Conservation (phyloP, 2,797 vertebrate species). For the Staurois parvus region DNA sequence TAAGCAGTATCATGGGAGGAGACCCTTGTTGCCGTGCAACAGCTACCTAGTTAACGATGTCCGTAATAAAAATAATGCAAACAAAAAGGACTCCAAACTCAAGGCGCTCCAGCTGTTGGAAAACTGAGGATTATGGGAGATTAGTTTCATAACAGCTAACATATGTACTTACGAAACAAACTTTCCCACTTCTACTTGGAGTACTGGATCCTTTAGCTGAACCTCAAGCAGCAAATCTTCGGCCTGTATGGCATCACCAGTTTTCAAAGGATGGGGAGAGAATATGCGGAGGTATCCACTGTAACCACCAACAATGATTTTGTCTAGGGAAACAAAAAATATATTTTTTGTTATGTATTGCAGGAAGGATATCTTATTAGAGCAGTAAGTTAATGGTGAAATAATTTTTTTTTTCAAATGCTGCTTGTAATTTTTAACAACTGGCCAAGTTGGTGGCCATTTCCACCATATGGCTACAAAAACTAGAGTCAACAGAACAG, state of each 20-base stretch:
- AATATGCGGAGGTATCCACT: constrained; percentile 92
- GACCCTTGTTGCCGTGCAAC: neutral
- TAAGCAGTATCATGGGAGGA: constrained; percentile 7
- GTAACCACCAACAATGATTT: constrained; percentile 93
- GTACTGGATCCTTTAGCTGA: constrained; percentile 86
- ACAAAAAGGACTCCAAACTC: neutral
- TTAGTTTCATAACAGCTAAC: too few relatives aligned
- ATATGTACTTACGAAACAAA: constrained; percentile 95
- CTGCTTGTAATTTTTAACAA: too few relatives aligned
- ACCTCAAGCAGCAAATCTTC: constrained; percentile 92
- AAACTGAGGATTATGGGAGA: neutral
- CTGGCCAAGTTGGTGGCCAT: too few relatives aligned
- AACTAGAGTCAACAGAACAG: too few relatives aligned
- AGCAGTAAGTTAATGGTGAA: too few relatives aligned
- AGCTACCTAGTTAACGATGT: neutral
- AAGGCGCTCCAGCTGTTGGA: neutral
- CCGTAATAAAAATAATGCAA: constrained; percentile 10
- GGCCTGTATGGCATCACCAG: constrained; percentile 76
- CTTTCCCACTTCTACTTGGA: constrained; percentile 94
- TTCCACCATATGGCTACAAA: too few relatives aligned
- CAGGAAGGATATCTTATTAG: too few relatives aligned
- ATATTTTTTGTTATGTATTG: too few relatives aligned
- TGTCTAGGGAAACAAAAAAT: constrained; percentile 78
- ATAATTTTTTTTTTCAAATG: too few relatives aligned
- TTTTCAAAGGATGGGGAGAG: constrained; percentile 81